Conservation (phyloP, 2,888 invertebrate species). For the Synergus umbraculus region DNA sequence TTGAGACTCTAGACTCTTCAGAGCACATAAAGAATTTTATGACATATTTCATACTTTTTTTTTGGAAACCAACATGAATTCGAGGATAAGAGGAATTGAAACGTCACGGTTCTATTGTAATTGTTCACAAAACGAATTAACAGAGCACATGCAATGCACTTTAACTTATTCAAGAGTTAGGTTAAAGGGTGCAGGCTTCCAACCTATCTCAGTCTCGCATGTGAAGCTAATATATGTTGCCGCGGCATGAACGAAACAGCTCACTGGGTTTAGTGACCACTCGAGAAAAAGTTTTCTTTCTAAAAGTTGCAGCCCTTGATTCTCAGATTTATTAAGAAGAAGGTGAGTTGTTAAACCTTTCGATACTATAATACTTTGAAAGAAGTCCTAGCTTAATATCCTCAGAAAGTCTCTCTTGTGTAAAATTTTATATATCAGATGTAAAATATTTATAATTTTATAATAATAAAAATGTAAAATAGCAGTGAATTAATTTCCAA, state of each 20-base stretch:
- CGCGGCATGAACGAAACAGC: slow-evolving; percentile 64
- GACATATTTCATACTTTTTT: slow-evolving; percentile 2
- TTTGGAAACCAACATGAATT: slow-evolving; percentile 7
- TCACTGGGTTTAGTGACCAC: slow-evolving; percentile 15
- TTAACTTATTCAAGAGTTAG: slow-evolving; percentile 68
- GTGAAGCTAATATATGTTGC: slow-evolving; percentile 67
- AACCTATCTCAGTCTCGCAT: slow-evolving; percentile 51
- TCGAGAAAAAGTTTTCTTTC: slow-evolving; percentile 15
- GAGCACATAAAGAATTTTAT: slow-evolving; percentile 4
- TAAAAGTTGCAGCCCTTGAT: slow-evolving; percentile 9
- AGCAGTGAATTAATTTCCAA: not conserved
- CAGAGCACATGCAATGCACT: slow-evolving; percentile 72
- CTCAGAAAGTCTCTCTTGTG: not conserved
- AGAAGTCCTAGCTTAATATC: not conserved
- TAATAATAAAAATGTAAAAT: not conserved
- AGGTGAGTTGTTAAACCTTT: not conserved
- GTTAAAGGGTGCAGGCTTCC: slow-evolving; percentile 43
- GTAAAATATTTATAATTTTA: no score
- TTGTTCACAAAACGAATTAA: slow-evolving; percentile 74
- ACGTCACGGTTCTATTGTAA: slow-evolving; percentile 66
- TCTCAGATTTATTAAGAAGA: not conserved
- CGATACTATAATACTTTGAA: not conserved
- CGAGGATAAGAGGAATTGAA: slow-evolving; percentile 57
- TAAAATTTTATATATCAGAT: no score
- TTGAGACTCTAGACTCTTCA: not conserved